A percentile compares a stretch with the other conserved stretches of the same genome.
phyloP scores from a whole-genome alignment of 2,888 invertebrate species.

The Hydriomena furcata region DNA sequence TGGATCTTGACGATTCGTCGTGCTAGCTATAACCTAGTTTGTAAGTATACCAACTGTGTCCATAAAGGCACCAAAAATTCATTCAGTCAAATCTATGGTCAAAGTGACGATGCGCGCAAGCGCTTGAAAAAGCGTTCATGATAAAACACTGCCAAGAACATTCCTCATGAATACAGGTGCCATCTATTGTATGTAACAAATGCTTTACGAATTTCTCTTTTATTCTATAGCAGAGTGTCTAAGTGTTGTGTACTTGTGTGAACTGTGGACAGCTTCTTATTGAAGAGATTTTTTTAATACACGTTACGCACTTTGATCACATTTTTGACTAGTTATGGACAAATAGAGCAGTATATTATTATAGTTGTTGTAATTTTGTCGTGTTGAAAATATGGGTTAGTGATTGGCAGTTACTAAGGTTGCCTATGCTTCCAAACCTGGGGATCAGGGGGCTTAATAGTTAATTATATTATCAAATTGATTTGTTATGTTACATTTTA shows the following conservation, averaged over 20 bases:
- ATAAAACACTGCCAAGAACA: constrained; percentile 72
- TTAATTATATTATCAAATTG: constrained; percentile 6
- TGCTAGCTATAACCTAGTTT: constrained; percentile 61
- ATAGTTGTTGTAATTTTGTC: constrained; percentile 31
- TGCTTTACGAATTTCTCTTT: constrained; percentile 49
- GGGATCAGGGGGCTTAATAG: constrained; percentile 22
- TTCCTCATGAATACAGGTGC: constrained; percentile 63
- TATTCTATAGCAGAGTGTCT: constrained; percentile 27
- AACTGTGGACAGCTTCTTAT: constrained; percentile 3
- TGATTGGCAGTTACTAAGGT: constrained; percentile 32
- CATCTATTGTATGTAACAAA: constrained; percentile 52
- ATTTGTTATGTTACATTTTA: constrained; percentile 1
- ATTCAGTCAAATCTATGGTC: constrained; percentile 59
- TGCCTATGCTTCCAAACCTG: constrained; percentile 46
- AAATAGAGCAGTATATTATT: constrained; percentile 26
- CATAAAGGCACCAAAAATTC: constrained; percentile 40
- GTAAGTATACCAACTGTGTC: constrained; percentile 68
- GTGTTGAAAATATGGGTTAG: constrained; percentile 43
- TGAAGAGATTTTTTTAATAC: constrained; percentile 5
- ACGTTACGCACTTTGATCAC: constrained; percentile 58
- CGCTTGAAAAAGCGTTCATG: constrained; percentile 29
- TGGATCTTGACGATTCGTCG: constrained; percentile 44
- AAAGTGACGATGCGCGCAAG: constrained; percentile 58
- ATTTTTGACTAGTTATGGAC: constrained; percentile 50
- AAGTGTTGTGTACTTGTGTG: constrained; percentile 16